These are phyloP conservation scores for Heliconius hermathena DNA, from an alignment of 1,140 invertebrate species.

Conservation along the genomic window DNA sequence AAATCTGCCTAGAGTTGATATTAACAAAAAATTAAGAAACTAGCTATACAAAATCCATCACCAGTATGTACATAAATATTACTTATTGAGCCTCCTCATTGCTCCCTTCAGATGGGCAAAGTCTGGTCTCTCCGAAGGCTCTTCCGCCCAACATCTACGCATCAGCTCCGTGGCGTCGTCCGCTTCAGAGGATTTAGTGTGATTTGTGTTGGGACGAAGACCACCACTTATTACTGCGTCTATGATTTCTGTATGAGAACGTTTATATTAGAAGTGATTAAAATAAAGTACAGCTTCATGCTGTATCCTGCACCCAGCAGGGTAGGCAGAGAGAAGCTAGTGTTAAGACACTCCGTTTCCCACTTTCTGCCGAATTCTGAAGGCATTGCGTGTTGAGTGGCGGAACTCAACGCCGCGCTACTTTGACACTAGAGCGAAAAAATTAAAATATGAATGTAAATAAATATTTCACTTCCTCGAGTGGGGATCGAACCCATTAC, in stretches of 20 bases:
- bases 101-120: conserved; percentile 92
- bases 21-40: not conserved
- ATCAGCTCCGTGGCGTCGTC: conserved; percentile 93
- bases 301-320: conserved; percentile 34
- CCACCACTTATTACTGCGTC: conserved; percentile 87
- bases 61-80: conserved; percentile 75
- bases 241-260: conserved; percentile 89
- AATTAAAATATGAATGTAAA: too few species aligned
- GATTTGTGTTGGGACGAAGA: conserved; percentile 81
- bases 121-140: conserved; percentile 92
- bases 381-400: too few species aligned
- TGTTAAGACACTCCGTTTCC: too few species aligned
- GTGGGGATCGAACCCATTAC: too few species aligned
- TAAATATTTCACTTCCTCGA: too few species aligned
- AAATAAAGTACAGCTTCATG: too few species aligned
- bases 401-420: too few species aligned
- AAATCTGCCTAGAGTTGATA: not conserved
- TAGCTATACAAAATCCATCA: conserved; percentile 21
- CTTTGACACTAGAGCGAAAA: too few species aligned
- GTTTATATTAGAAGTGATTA: not conserved
- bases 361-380: too few species aligned
- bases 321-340: too few species aligned
- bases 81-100: conserved; percentile 94
- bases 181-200: conserved; percentile 82
- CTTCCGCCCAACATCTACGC: conserved; percentile 95